phyloP scores from a whole-genome alignment of 1,140 invertebrate genomes.

The Orchestia grillus region DNA sequence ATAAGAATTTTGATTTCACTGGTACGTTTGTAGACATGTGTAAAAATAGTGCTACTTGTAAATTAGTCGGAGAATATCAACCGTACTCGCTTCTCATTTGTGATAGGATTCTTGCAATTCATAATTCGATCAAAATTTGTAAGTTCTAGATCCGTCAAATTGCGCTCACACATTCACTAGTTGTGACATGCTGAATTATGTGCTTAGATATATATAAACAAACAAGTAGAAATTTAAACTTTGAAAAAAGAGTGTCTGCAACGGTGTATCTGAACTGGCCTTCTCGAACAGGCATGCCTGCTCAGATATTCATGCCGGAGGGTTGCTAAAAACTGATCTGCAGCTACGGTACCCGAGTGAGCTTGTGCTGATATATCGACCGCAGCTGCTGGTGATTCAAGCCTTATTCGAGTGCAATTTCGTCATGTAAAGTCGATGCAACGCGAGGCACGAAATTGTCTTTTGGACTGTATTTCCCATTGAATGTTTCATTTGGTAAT shows the following conservation, averaged over 20 bases:
- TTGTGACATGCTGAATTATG: neutral
- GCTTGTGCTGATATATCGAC: neutral
- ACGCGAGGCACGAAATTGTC: neutral
- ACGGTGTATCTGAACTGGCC: neutral
- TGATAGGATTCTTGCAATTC: neutral
- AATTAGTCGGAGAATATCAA: neutral
- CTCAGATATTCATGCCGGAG: neutral
- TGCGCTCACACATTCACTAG: neutral
- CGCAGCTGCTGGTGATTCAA: neutral
- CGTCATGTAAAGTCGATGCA: neutral
- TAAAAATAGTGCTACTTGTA: neutral
- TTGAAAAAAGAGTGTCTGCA: neutral
- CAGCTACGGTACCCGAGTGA: neutral
- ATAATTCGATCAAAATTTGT: neutral
- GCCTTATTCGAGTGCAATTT: neutral
- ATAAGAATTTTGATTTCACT: too few species aligned
- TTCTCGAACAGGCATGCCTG: neutral
- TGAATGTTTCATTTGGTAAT: neutral
- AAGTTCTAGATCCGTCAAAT: neutral
- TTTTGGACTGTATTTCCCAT: neutral
- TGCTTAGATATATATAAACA: neutral
- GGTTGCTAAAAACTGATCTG: neutral
- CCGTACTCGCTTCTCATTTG: neutral
- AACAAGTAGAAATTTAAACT: neutral
- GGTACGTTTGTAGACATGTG: too few species aligned